Evolutionary conservation across 2,888 invertebrate species (phyloP), one percentile per base, ranked within the genome.

Genomic region (Prionchulus punctatus): DNA sequence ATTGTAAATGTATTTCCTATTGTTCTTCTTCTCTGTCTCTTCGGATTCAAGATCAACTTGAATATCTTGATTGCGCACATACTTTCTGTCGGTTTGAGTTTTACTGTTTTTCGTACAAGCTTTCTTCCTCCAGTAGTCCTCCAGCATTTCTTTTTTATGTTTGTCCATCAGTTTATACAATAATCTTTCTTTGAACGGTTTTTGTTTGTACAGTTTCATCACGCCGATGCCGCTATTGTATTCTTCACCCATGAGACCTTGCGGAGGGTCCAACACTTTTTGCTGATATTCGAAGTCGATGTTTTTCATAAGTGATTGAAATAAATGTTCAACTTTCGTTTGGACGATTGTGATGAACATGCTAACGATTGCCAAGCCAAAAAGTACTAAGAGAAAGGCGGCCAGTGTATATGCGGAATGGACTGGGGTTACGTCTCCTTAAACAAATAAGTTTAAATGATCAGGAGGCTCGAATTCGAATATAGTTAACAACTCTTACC

Each of bases 341-440:
- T n/a, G n/a, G n/a, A n/a, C n/a, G n/a, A n/a, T n/a, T n/a, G n/a
- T 91, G 66, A 92, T 88, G 72, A 87, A 88, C 89, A 92, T 90
- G 62, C 91, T 88, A 53, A 90, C 91, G 18, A 94, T 75, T 0
- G 92, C 86, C 59, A 94, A 76, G 15, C 92, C 92, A 64, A 92
- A 87, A 18, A 91, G 82, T 57, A 94, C 76, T 70, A 92, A 92
- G 43, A 90, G 78, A 65, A 90, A 89, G 12, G 88, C 86, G 56
- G 83, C 80, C 79, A 92, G 84, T 82, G 91, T 87, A 64, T 80
- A 82, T 71, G 82, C 79, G 1, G 89, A 87, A 74, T 87, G 84
- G 70, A 79, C 73, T 25, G 76, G 72, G 12, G 69, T 64, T 60
- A 70, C 64, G 53, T 72, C 72, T n/a, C n/a, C n/a, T n/a, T n/a